Evolutionary conservation across 2,113 vertebrate species (phyloP).

Genomic region (Murina feae): DNA sequence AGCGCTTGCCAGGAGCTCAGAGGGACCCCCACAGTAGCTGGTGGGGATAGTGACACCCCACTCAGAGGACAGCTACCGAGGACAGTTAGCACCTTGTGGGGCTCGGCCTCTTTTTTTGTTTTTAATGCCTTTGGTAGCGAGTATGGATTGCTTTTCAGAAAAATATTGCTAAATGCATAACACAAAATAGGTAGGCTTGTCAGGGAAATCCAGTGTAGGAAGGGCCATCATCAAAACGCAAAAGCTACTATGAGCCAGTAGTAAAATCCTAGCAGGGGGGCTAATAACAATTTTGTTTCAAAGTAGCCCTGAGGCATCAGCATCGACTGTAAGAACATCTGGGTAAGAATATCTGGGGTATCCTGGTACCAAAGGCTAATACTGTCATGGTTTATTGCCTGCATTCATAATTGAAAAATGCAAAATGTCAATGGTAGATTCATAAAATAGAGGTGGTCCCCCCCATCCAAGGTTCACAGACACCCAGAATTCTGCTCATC

Average conservation of each 20-base stretch:
- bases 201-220: neutral
- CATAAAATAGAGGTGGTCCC: neutral
- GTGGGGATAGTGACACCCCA: neutral
- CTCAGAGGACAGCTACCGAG: neutral
- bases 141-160: neutral
- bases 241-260: neutral
- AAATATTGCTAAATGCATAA: neutral
- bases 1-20: neutral
- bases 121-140: neutral
- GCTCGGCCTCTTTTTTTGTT: neutral
- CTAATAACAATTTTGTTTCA: neutral
- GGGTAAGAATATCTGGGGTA: neutral
- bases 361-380: neutral
- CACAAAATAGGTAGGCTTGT: neutral
- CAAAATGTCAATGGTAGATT: neutral
- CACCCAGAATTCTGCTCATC: neutral
- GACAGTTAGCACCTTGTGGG: neutral
- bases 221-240: neutral
- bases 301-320: neutral
- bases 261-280: neutral
- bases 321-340: neutral
- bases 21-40: rapidly evolving
- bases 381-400: neutral
- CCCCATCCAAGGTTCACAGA: neutral
- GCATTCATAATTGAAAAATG: neutral